Conservation (phyloP, 2,113 vertebrate genomes). For the Lontra canadensis region DNA sequence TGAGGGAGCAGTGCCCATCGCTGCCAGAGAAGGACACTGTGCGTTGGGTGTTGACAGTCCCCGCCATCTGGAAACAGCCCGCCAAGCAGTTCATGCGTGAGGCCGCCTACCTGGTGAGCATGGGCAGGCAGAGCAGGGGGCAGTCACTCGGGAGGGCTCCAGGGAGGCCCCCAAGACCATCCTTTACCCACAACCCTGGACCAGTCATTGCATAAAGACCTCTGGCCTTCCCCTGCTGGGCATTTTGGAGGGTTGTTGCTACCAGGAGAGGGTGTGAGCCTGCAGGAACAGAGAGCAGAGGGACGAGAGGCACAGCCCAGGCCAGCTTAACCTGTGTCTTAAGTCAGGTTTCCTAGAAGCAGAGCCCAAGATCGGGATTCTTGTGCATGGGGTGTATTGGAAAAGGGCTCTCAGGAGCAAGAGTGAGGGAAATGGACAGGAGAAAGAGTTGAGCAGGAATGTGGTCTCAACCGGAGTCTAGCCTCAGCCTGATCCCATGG, state of each 20-base stretch:
- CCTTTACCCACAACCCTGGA: background rate
- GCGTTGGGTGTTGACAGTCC: conserved; percentile 98
- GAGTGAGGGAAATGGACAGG: background rate
- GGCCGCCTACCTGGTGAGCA: conserved; percentile 93
- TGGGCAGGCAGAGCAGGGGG: accelerated
- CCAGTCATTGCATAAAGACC: background rate
- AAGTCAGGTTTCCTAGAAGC: conserved; percentile 1
- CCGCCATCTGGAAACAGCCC: conserved; percentile 97
- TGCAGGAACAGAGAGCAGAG: background rate
- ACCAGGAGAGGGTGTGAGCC: background rate
- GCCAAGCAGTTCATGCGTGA: conserved; percentile 99
- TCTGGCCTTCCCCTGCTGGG: background rate
- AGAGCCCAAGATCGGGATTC: background rate
- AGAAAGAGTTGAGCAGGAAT: background rate
- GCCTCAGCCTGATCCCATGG: background rate
- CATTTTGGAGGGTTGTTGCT: background rate
- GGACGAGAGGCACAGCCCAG: background rate
- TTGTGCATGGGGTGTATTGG: background rate
- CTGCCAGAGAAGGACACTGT: conserved; percentile 87
- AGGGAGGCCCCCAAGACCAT: background rate
- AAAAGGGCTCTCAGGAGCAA: background rate
- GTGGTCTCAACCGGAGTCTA: background rate
- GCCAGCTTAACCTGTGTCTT: background rate
- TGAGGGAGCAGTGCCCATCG: conserved; percentile 90
- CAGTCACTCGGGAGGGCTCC: accelerated